Evolutionary conservation across 2,888 invertebrate species (phyloP).

Genomic region (Polymixis lichenea): DNA sequence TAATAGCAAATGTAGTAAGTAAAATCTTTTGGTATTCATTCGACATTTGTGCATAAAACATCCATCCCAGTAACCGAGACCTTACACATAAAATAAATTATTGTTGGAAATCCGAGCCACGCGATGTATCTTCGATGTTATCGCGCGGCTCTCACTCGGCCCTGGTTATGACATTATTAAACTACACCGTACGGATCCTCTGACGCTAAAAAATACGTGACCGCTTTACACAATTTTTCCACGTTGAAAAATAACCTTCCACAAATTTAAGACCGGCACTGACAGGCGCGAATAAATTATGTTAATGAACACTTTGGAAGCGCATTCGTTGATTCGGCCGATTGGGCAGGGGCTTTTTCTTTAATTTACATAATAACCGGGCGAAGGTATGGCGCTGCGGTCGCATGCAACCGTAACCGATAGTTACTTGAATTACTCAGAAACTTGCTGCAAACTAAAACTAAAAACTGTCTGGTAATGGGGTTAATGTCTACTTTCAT

Average conservation of each 20-base stretch:
- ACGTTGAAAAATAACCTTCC: conserved; percentile 86
- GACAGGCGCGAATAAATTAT: conserved; percentile 90
- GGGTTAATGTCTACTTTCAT: conserved; percentile 37
- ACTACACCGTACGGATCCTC: conserved; percentile 80
- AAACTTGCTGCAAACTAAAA: conserved; percentile 42
- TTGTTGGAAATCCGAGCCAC: conserved; percentile 80
- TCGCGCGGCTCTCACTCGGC: conserved; percentile 75
- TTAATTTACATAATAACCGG: conserved; percentile 86
- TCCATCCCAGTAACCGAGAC: conserved; percentile 77
- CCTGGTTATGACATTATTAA: conserved; percentile 88
- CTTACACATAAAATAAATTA: conserved; percentile 85
- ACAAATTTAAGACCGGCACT: conserved; percentile 88
- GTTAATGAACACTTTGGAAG: conserved; percentile 88
- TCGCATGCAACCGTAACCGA: conserved; percentile 66
- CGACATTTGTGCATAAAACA: conserved; percentile 79
- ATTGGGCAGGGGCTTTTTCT: conserved; percentile 80
- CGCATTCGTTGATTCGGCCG: conserved; percentile 86
- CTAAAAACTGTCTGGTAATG: conserved; percentile 52
- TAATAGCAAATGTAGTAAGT: conserved; percentile 71
- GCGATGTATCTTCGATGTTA: conserved; percentile 84
- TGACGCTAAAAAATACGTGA: conserved; percentile 89
- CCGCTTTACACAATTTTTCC: conserved; percentile 85
- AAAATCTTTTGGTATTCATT: conserved; percentile 78
- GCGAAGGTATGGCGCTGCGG: conserved; percentile 48
- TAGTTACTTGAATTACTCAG: conserved; percentile 61